Evolutionary conservation across 1,140 invertebrate species (phyloP).

Genomic region (Pseudoatta argentina): DNA sequence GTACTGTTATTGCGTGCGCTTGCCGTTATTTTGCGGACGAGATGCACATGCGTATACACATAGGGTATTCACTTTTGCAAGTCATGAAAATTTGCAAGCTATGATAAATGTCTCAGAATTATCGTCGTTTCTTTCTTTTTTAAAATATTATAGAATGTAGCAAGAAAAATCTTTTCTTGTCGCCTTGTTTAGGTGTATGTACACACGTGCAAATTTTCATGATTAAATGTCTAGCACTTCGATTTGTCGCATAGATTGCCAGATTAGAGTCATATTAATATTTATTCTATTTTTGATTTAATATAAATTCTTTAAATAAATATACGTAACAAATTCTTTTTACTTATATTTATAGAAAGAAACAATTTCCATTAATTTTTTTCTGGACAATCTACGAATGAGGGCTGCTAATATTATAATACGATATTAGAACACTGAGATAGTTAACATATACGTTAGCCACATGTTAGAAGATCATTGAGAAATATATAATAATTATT

Average conservation of each 20-base stretch:
- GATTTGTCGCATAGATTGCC: not conserved
- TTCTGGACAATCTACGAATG: constrained; percentile 19
- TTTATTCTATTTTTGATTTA: not conserved
- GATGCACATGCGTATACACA: constrained; percentile 34
- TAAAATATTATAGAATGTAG: not conserved
- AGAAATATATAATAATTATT: constrained; percentile 34
- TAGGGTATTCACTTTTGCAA: not conserved
- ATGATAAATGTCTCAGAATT: not conserved
- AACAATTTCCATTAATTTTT: not conserved
- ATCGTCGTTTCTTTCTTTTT: not conserved
- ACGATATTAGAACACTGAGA: constrained; percentile 34
- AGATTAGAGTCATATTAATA: not conserved
- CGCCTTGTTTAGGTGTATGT: not conserved
- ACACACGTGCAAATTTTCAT: constrained; percentile 11
- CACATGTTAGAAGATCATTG: constrained; percentile 47
- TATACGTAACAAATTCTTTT: not conserved
- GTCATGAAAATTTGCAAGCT: constrained; percentile 9
- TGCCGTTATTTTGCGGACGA: constrained; percentile 61
- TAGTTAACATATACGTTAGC: constrained; percentile 44
- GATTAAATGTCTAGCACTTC: constrained; percentile 11
- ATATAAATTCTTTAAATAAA: constrained; percentile 1
- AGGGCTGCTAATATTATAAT: constrained; percentile 1
- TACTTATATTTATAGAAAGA: too few species aligned
- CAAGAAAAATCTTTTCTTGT: not conserved
- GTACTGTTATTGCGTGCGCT: constrained; percentile 40